A percentile compares a stretch with the other conserved stretches of the same genome.
These are phyloP conservation scores for Oreohelix idahoensis DNA, from an alignment of 1,140 invertebrate species.

Conservation along the genomic window DNA sequence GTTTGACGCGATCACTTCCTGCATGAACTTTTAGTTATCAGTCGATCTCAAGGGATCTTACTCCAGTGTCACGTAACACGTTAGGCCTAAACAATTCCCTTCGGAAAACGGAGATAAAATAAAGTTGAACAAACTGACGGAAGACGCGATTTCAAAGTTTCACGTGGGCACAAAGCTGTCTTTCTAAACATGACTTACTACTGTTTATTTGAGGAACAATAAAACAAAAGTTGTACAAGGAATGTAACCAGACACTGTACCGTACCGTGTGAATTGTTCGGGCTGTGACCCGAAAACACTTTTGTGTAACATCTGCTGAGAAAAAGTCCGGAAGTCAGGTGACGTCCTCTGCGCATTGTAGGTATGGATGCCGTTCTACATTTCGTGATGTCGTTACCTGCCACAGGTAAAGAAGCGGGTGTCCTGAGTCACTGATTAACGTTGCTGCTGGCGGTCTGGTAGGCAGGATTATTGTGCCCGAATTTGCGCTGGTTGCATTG, in stretches of 20 bases:
- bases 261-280: neutral
- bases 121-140: neutral
- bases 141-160: neutral
- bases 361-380: too few species aligned
- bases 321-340: constrained; percentile 17
- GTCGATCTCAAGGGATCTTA: neutral
- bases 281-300: constrained; percentile 12
- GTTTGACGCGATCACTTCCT: neutral
- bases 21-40: neutral
- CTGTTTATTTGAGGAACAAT: neutral
- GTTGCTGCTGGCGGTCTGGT: too few species aligned
- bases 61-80: too few species aligned
- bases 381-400: too few species aligned
- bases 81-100: too few species aligned
- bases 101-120: neutral
- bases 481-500: too few species aligned
- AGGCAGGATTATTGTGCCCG: too few species aligned
- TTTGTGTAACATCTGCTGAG: constrained; percentile 8
- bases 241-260: neutral
- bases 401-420: too few species aligned
- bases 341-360: neutral
- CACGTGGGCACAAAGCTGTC: neutral
- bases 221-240: neutral
- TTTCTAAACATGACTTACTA: neutral
- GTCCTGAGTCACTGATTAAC: too few species aligned